Evolutionary conservation across 2,888 invertebrate species (phyloP).

Genomic region (Mythimna vitellina): DNA sequence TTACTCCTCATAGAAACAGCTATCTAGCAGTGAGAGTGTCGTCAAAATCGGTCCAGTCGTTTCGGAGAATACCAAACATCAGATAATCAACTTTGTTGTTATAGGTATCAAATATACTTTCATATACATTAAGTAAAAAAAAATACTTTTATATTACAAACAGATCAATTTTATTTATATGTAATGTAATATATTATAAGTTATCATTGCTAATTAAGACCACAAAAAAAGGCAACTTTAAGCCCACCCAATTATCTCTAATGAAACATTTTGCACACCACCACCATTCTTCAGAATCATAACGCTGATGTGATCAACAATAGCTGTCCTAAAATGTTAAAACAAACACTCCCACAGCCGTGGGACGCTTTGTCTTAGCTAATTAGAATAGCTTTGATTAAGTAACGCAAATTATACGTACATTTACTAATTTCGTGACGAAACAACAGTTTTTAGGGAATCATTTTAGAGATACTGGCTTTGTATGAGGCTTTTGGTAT

Average conservation of each 20-base stretch:
- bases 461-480: not conserved
- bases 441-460: conserved; percentile 34
- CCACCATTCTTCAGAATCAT: conserved; percentile 39
- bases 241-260: conserved; percentile 35
- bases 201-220: not conserved
- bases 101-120: no score
- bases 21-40: no score
- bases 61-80: no score
- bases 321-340: conserved; percentile 48
- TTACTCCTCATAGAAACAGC: no score
- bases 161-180: no score
- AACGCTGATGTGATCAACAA: conserved; percentile 46
- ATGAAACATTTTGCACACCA: conserved; percentile 30
- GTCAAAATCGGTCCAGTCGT: no score
- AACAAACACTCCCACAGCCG: conserved; percentile 58
- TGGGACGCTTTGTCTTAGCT: conserved; percentile 55
- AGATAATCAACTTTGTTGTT: no score
- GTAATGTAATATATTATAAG: not conserved
- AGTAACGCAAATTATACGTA: conserved; percentile 42
- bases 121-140: no score
- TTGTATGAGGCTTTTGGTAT: not conserved
- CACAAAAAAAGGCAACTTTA: not conserved
- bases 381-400: conserved; percentile 58
- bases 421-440: conserved; percentile 39
- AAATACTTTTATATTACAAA: no score